Conservation (phyloP, 1,140 invertebrate species). For the Plodia interpunctella region DNA sequence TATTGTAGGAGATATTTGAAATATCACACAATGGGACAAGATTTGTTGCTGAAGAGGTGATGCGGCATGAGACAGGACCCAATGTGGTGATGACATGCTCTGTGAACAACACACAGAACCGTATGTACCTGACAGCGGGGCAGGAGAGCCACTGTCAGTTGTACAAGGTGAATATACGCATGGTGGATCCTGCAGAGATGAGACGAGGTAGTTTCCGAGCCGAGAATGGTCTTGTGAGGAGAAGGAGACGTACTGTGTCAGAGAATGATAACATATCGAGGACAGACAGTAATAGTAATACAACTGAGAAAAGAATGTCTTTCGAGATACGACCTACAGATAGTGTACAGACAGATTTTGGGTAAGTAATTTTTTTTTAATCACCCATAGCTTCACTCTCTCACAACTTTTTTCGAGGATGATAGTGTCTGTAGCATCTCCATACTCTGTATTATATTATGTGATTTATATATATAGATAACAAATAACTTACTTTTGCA, state of each 20-base stretch:
- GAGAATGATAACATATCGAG: constrained; percentile 68
- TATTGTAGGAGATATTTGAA: constrained; percentile 92
- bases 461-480: too few relatives aligned
- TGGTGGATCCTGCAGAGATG: constrained; percentile 76
- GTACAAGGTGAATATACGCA: constrained; percentile 87
- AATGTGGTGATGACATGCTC: constrained; percentile 95
- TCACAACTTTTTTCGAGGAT: too few relatives aligned
- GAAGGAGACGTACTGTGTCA: constrained; percentile 58
- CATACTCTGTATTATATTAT: too few relatives aligned
- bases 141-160: constrained; percentile 95
- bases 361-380: constrained; percentile 60
- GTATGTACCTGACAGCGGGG: constrained; percentile 90
- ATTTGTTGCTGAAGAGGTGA: constrained; percentile 90
- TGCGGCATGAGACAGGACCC: constrained; percentile 90
- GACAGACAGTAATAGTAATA: constrained; percentile 67
- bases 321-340: constrained; percentile 85
- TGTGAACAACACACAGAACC: constrained; percentile 76
- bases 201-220: constrained; percentile 70
- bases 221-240: constrained; percentile 68
- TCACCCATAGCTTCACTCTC: background rate
- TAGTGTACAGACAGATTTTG: constrained; percentile 89
- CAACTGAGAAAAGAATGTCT: constrained; percentile 80
- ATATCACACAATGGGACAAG: constrained; percentile 88
- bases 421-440: too few relatives aligned
- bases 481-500: too few relatives aligned